These are phyloP conservation scores for Todiramphus saurophagus DNA, from an alignment of 2,113 vertebrate species.

Conservation along the genomic window DNA sequence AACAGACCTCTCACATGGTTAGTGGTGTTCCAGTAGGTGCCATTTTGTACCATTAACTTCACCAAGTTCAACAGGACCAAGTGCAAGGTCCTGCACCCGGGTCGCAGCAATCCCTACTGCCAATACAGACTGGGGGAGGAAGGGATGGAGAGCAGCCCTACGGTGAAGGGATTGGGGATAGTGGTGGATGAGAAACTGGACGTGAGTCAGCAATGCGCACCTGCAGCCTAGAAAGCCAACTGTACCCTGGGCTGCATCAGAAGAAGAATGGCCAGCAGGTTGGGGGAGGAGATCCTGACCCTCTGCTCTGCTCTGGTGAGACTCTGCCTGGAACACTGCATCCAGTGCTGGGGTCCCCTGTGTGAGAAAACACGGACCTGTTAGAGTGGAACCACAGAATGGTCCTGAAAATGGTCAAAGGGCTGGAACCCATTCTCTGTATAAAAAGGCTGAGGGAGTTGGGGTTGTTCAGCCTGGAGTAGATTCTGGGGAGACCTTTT, in stretches of 20 bases:
- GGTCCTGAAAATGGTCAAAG: background rate
- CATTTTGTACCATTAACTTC: background rate
- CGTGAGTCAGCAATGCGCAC: fast-evolving
- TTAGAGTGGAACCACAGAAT: background rate
- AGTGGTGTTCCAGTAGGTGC: background rate
- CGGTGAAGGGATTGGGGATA: background rate
- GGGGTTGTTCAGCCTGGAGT: background rate
- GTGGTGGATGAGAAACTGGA: background rate
- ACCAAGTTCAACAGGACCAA: background rate
- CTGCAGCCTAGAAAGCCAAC: background rate
- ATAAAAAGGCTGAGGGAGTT: background rate
- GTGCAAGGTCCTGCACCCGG: background rate
- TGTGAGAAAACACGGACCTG: background rate
- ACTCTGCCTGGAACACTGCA: background rate
- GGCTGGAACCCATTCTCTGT: background rate
- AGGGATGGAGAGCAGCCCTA: background rate
- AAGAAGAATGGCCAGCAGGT: fast-evolving
- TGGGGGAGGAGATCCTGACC: background rate
- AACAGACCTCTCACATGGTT: background rate
- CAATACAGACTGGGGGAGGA: background rate
- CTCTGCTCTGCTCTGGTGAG: background rate
- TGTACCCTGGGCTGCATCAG: background rate
- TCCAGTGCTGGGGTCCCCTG: background rate
- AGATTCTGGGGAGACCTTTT: background rate
- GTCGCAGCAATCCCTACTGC: too few species aligned